Base-by-base conservation (phyloP, 1,140 invertebrate species). In the Piezodorus guildinii region DNA sequence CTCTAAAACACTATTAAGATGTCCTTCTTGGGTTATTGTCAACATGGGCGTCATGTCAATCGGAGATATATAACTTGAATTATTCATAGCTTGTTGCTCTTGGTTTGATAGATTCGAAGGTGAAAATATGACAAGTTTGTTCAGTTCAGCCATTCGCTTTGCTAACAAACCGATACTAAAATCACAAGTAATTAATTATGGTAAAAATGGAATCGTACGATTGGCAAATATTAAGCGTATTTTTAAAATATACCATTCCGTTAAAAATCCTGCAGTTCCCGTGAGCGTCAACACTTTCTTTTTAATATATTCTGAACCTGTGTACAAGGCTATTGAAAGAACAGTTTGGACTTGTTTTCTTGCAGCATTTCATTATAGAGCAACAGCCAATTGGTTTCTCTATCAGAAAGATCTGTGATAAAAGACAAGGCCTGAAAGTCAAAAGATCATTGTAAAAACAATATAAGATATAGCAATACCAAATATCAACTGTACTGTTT, bases 311-410 rank as follows among this genome's bases (percentile, higher is more conserved):
- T 68, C 70, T 12, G 75, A 73, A 14, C 78, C 75, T 6, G 70
- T 74, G 67, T 75, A 80, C 15, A 82, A 70, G 15, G 76, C 77
- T 46, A 77, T 68, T 9, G 80, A 79, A 39, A 82, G 71, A 12
- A 77, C 72, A 70, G 77, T 77, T 68, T 80, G 77, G 14, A 80
- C 74, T 69, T 78, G 74, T 67, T 74, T 77, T 73, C 74, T 63
- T 74, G 68, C 49, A 80, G 69, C 16, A 81, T 65, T 62, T 78
- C 74, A 15, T 71, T 70, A 63, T 77, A 77, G 15, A 79, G 65
- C 17, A 74, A 72, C 23, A 75, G 64, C 79, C 79, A 81, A 44
- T 72, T 68, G 0, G 72, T 70, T 71, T 77, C 71, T 62, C 75
- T 71, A 34, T 71, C 65, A 8, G 74, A 73, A 39, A 81, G 69